Percentiles rank a stretch among this genome's conserved stretches.
These are phyloP conservation scores for Antennarius maculatus DNA, from an alignment of 2,797 vertebrate genomes.

Conservation along the genomic window DNA sequence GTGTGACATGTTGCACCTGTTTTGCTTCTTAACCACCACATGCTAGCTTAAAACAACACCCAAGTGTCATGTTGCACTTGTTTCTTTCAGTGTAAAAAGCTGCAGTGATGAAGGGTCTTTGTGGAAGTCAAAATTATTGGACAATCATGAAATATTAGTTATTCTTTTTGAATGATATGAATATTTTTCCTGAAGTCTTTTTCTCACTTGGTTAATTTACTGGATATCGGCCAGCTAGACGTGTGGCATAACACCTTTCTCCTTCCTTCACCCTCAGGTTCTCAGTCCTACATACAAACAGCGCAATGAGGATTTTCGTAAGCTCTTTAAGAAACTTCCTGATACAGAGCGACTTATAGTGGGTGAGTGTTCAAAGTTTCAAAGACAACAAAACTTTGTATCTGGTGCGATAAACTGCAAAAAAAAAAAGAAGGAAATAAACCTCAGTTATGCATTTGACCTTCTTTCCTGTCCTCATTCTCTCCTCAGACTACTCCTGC, in stretches of 20 bases:
- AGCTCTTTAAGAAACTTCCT: slow-evolving; percentile 91
- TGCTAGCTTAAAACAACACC: background rate
- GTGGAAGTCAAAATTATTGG: too few relatives aligned
- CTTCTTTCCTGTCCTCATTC: slow-evolving; percentile 1
- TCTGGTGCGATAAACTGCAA: too few relatives aligned
- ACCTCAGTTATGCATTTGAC: too few relatives aligned
- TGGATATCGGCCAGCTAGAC: background rate
- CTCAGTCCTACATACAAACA: slow-evolving; percentile 94
- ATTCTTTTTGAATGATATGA: background rate
- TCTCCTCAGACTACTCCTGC: slow-evolving; percentile 89
- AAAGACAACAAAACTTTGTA: too few relatives aligned
- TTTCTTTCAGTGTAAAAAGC: too few relatives aligned
- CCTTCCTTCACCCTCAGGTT: slow-evolving; percentile 77
- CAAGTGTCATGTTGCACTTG: too few relatives aligned
- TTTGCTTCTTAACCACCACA: background rate
- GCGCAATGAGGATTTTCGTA: slow-evolving; percentile 91
- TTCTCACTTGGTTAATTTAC: background rate
- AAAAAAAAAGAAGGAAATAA: too few relatives aligned
- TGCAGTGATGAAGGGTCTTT: background rate
- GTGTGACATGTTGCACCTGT: background rate
- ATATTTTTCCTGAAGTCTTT: slow-evolving; percentile 3
- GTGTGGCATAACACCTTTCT: slow-evolving; percentile 2
- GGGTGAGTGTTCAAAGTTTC: slow-evolving; percentile 76
- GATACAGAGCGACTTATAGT: slow-evolving; percentile 91
- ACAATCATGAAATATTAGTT: background rate